Percentiles rank a stretch among this genome's conserved stretches.
phyloP scores from a whole-genome alignment of 2,888 invertebrate genomes.

The Drosophila vallismaia region DNA sequence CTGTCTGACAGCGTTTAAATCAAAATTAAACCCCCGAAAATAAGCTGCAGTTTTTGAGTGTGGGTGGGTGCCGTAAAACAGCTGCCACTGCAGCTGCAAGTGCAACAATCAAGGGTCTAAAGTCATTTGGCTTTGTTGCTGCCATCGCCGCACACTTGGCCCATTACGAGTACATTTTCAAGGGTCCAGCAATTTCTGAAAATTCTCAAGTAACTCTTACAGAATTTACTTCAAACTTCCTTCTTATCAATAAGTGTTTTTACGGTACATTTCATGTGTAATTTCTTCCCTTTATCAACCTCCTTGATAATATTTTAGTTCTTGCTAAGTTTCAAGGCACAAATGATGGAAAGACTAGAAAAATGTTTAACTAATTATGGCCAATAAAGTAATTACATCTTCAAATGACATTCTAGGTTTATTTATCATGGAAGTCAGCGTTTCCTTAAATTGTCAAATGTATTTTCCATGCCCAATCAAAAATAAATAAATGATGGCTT shows the following conservation, averaged over 20 bases:
- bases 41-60: slow-evolving; percentile 45
- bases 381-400: background rate
- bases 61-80: slow-evolving; percentile 11
- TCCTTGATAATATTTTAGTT: background rate
- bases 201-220: slow-evolving; percentile 16
- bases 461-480: background rate
- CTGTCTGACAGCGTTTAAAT: slow-evolving; percentile 74
- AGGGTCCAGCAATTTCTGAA: slow-evolving; percentile 17
- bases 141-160: slow-evolving; percentile 25
- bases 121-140: slow-evolving; percentile 50
- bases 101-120: slow-evolving; percentile 62
- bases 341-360: background rate
- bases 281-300: slow-evolving; percentile 1
- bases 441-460: background rate
- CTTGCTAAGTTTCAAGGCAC: background rate
- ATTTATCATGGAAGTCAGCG: background rate
- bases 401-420: background rate
- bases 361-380: background rate
- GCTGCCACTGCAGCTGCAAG: slow-evolving; percentile 44
- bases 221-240: slow-evolving; percentile 10
- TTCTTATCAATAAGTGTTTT: slow-evolving; percentile 15
- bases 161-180: slow-evolving; percentile 4
- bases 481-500: background rate
- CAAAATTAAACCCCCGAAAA: slow-evolving; percentile 74
- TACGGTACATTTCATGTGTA: slow-evolving; percentile 11